Percentiles rank a stretch among this genome's conserved stretches.
phyloP scores from a whole-genome alignment of 2,888 invertebrate species.

The Scaptomyza flava region DNA sequence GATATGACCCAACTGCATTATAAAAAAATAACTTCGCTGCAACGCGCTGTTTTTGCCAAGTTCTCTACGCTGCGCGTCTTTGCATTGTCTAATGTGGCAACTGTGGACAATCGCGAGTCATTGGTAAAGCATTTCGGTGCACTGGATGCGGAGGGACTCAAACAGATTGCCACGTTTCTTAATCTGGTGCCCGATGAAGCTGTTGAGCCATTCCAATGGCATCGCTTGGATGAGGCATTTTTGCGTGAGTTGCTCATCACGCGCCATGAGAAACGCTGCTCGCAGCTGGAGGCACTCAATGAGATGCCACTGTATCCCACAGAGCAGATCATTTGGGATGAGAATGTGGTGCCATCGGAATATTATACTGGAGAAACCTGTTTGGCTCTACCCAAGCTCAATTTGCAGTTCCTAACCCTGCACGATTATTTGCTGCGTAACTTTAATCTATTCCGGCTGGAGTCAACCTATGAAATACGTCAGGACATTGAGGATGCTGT shows the following conservation, averaged over 20 bases:
- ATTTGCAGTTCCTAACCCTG: constrained; percentile 98
- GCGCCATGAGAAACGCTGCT: constrained; percentile 94
- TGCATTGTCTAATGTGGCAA: constrained; percentile 96
- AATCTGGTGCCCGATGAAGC: constrained; percentile 93
- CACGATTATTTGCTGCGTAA: constrained; percentile 99
- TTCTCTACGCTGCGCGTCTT: constrained; percentile 94
- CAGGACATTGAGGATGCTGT: constrained; percentile 99
- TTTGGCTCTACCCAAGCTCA: constrained; percentile 97
- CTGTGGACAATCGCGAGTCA: constrained; percentile 94
- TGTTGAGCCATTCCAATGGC: constrained; percentile 88
- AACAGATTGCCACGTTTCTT: constrained; percentile 93
- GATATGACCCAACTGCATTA: constrained; percentile 98
- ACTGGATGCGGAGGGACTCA: constrained; percentile 90
- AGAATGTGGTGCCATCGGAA: constrained; percentile 98
- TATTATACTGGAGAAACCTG: constrained; percentile 98
- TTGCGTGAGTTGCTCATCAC: constrained; percentile 93
- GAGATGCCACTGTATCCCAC: constrained; percentile 99
- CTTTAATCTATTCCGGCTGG: constrained; percentile 98
- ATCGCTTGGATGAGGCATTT: constrained; percentile 91
- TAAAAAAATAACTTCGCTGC: constrained; percentile 94
- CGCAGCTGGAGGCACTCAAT: constrained; percentile 97
- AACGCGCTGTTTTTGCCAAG: constrained; percentile 97
- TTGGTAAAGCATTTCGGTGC: constrained; percentile 91
- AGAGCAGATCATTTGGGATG: constrained; percentile 99
- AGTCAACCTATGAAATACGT: constrained; percentile 97